These are phyloP conservation scores for Thumatha senex DNA, from an alignment of 2,888 invertebrate genomes.

Conservation along the genomic window DNA sequence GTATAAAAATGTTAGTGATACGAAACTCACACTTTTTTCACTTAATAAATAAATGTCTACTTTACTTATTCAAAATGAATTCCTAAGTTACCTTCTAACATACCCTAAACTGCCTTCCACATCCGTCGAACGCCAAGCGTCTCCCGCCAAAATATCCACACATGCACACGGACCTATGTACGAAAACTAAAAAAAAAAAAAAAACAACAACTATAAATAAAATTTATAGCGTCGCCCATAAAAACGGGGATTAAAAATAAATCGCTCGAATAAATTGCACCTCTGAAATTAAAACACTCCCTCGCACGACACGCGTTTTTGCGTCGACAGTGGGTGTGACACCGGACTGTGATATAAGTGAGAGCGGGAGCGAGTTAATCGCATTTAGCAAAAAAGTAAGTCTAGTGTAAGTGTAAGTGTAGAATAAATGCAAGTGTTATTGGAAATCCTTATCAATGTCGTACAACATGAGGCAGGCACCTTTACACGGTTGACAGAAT, in stretches of 20 bases:
- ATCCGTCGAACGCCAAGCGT: neutral
- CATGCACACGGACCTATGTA: slow-evolving; percentile 11
- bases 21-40: too few relatives aligned
- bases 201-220: slow-evolving; percentile 74
- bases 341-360: slow-evolving; percentile 29
- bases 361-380: slow-evolving; percentile 31
- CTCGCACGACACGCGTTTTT: slow-evolving; percentile 77
- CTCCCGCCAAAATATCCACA: slow-evolving; percentile 11
- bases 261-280: slow-evolving; percentile 84
- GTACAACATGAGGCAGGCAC: too few relatives aligned
- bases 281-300: slow-evolving; percentile 83
- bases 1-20: too few relatives aligned
- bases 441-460: too few relatives aligned
- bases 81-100: neutral
- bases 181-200: slow-evolving; percentile 57
- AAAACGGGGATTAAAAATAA: slow-evolving; percentile 84
- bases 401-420: too few relatives aligned
- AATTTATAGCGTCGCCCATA: slow-evolving; percentile 80
- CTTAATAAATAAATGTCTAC: too few relatives aligned
- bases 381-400: neutral
- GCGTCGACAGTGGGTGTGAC: slow-evolving; percentile 47
- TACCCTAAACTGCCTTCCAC: neutral
- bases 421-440: too few relatives aligned
- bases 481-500: too few relatives aligned
- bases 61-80: too few relatives aligned